Conservation (phyloP, 2,113 vertebrate species). For the Podiceps cristatus region DNA sequence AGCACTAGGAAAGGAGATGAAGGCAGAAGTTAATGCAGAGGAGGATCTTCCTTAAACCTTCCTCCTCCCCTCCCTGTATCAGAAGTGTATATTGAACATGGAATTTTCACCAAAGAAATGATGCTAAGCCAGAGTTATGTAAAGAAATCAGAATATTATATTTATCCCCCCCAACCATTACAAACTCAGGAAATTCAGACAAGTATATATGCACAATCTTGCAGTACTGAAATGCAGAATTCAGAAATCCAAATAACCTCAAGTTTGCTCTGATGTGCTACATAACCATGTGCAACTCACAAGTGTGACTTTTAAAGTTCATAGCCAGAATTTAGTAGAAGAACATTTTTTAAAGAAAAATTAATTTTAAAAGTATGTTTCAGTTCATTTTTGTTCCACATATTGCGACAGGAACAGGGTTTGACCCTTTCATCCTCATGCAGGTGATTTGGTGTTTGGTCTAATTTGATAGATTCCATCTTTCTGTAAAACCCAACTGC, state of each 20-base stretch:
- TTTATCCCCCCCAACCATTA: neutral
- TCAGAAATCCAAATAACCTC: neutral
- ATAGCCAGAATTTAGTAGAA: neutral
- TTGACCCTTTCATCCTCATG: neutral
- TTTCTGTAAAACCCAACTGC: neutral
- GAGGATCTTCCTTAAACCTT: neutral
- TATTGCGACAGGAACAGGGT: neutral
- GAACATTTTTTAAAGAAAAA: neutral
- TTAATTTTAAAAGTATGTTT: neutral
- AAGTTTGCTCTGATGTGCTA: neutral
- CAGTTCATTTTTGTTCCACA: neutral
- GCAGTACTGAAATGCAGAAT: neutral
- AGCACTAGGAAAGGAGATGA: neutral
- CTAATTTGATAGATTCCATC: neutral
- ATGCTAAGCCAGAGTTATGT: neutral
- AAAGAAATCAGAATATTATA: neutral
- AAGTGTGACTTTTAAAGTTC: neutral
- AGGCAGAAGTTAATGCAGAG: neutral
- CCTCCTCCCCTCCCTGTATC: neutral
- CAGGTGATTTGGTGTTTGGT: neutral
- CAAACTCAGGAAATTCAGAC: neutral
- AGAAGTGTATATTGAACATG: neutral
- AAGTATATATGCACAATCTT: neutral
- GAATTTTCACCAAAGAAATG: neutral
- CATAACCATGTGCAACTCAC: neutral